Evolutionary conservation across 2,113 vertebrate genomes (phyloP).

Genomic region (Thalassoma bifasciatum): DNA sequence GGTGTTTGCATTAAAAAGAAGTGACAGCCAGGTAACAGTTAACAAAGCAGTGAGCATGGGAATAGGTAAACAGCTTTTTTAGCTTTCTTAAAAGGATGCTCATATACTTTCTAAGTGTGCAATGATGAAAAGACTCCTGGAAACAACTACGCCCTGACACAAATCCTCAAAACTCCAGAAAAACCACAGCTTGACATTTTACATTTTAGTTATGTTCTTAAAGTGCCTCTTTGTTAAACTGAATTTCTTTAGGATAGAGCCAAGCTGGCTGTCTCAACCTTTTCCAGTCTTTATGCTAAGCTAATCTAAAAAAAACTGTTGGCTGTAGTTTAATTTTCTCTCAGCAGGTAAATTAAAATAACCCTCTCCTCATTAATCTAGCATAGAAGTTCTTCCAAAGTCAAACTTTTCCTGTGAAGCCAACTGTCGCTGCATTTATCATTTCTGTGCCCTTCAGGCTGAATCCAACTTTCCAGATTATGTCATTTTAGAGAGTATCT

Average conservation of each 20-base stretch:
- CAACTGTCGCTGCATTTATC: background rate
- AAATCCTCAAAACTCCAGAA: background rate
- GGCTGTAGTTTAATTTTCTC: background rate
- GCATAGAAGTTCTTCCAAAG: background rate
- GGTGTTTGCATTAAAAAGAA: too few species aligned
- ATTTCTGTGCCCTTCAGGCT: background rate
- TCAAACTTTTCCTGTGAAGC: background rate
- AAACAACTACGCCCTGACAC: background rate
- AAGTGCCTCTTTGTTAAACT: background rate
- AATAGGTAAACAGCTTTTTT: background rate
- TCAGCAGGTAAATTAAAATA: background rate
- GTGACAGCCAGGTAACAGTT: background rate
- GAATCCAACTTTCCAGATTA: conserved; percentile 1
- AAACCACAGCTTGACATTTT: background rate
- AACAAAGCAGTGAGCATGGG: background rate
- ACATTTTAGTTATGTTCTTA: background rate
- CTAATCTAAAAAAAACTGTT: background rate
- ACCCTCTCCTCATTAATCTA: background rate
- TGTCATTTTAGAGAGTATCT: background rate
- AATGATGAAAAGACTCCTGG: background rate
- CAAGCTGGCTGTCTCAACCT: background rate
- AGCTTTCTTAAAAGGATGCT: background rate
- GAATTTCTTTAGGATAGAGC: background rate
- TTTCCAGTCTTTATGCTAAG: background rate
- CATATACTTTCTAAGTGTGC: too few species aligned